Conservation (phyloP, 2,888 invertebrate species). For the Limnephilus rhombicus region DNA sequence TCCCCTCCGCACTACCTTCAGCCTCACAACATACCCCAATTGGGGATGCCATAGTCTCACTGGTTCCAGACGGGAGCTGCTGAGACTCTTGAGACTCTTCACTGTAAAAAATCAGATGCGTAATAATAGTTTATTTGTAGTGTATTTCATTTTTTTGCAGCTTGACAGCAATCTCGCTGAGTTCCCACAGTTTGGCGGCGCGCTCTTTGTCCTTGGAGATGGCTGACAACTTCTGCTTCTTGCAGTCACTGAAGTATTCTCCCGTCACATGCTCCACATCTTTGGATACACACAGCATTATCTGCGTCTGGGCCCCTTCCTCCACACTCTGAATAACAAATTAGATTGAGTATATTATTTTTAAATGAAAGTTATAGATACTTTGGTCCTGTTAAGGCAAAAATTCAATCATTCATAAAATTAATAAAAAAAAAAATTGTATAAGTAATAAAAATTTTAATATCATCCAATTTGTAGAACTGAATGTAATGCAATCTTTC, state of each 20-base stretch:
- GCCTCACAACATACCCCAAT: no score
- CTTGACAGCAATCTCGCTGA: constrained; percentile 79
- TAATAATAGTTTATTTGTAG: constrained; percentile 37
- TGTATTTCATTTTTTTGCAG: constrained; percentile 63
- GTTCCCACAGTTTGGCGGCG: constrained; percentile 81
- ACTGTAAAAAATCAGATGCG: neutral
- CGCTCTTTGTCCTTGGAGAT: constrained; percentile 67
- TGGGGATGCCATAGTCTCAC: no score
- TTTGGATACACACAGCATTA: constrained; percentile 81
- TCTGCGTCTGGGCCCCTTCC: constrained; percentile 80
- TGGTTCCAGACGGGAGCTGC: no score
- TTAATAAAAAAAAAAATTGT: no score
- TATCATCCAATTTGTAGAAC: no score
- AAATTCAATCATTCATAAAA: no score
- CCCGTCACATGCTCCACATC: constrained; percentile 79
- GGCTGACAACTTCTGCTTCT: constrained; percentile 56
- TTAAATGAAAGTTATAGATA: no score
- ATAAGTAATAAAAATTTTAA: no score
- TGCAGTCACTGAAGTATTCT: constrained; percentile 76
- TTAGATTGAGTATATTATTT: constrained; percentile 67
- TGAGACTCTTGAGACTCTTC: no score
- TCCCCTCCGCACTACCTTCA: no score
- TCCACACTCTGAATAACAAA: constrained; percentile 72
- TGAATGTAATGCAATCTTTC: no score
- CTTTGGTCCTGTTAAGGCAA: no score